Percentiles rank a stretch among this genome's conserved stretches.
These are phyloP conservation scores for Rhea pennata DNA, from an alignment of 2,113 vertebrate genomes.

Conservation along the genomic window DNA sequence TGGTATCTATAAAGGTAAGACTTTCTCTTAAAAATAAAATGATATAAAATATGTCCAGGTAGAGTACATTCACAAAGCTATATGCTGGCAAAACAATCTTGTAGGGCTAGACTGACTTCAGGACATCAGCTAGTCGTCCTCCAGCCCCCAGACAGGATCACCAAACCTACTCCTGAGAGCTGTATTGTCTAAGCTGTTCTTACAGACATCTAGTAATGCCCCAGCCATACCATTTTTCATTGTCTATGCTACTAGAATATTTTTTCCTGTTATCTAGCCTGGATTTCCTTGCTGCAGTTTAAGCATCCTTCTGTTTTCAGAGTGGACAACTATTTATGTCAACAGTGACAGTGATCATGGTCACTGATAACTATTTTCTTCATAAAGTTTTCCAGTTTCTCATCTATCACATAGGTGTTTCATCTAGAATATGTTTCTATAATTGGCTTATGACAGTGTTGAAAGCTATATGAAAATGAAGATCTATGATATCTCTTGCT, in stretches of 20 bases:
- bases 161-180: not conserved
- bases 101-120: not conserved
- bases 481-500: not conserved
- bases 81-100: not conserved
- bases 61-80: not conserved
- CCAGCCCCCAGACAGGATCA: not conserved
- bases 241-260: not conserved
- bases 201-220: not conserved
- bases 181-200: not conserved
- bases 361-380: not conserved
- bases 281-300: not conserved
- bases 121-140: not conserved
- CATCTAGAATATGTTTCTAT: not conserved
- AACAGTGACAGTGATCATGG: not conserved
- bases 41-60: not conserved
- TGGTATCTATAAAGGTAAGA: constrained; percentile 87
- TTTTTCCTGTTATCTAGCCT: not conserved
- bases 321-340: not conserved
- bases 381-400: not conserved
- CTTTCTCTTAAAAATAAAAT: not conserved
- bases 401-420: not conserved
- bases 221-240: not conserved
- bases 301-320: not conserved
- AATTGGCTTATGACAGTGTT: not conserved
- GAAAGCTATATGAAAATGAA: not conserved